Conservation (phyloP, 2,888 invertebrate species). For the Pseudolycoriella hygida region DNA sequence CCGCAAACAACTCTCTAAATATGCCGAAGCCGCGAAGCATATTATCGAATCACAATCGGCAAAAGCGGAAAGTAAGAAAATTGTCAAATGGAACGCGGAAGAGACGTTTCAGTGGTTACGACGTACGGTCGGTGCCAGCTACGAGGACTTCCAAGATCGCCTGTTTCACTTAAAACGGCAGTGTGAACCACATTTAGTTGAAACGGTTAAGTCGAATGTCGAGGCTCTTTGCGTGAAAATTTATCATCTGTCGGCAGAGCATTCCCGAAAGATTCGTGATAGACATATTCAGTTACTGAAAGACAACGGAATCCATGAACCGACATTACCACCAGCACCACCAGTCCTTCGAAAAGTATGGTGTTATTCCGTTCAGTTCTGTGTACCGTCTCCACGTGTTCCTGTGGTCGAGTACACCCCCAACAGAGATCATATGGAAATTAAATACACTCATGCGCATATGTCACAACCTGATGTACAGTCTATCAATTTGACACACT, state of each 20-base stretch:
- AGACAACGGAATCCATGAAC: conserved; percentile 63
- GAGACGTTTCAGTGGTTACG: conserved; percentile 93
- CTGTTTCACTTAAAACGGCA: conserved; percentile 82
- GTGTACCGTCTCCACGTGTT: conserved; percentile 67
- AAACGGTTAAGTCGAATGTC: conserved; percentile 85
- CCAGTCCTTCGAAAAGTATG: conserved; percentile 73
- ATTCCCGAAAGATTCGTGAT: conserved; percentile 78
- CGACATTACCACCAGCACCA: conserved; percentile 44
- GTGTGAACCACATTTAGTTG: conserved; percentile 89
- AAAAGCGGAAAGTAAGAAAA: conserved; percentile 84
- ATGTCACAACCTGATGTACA: conserved; percentile 60
- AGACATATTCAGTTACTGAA: conserved; percentile 71
- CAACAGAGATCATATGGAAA: conserved; percentile 67
- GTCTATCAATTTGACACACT: conserved; percentile 66
- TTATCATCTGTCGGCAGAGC: conserved; percentile 73
- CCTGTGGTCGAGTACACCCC: conserved; percentile 67
- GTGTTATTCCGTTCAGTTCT: conserved; percentile 89
- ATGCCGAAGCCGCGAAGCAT: conserved; percentile 93
- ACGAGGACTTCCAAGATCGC: conserved; percentile 76
- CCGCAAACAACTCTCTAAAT: conserved; percentile 78
- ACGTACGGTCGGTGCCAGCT: conserved; percentile 81
- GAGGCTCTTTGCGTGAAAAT: conserved; percentile 92
- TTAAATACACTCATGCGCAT: conserved; percentile 44
- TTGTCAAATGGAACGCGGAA: conserved; percentile 97
- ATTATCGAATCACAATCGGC: conserved; percentile 90